Evolutionary conservation across 2,888 invertebrate genomes (phyloP).

Genomic region (Cataglyphis albicans): DNA sequence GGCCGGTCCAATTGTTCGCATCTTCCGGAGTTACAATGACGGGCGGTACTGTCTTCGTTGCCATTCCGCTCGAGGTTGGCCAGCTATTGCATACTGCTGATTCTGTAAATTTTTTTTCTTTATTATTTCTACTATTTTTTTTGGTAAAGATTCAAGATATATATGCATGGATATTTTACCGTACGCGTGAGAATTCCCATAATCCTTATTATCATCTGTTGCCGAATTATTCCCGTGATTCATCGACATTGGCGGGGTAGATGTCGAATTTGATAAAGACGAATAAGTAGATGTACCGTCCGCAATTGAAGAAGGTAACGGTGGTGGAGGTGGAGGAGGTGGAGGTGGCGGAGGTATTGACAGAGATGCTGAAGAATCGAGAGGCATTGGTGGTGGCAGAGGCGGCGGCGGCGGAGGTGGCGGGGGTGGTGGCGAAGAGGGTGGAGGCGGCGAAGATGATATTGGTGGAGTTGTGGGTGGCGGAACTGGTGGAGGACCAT

Average conservation of each 20-base stretch:
- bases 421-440: constrained; percentile 76
- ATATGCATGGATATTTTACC: constrained; percentile 57
- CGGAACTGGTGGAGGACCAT: constrained; percentile 86
- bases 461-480: constrained; percentile 79
- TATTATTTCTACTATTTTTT: background rate
- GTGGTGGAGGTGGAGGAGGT: constrained; percentile 75
- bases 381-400: constrained; percentile 77
- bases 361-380: constrained; percentile 73
- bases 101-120: constrained; percentile 63
- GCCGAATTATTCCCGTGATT: constrained; percentile 64
- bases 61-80: constrained; percentile 82
- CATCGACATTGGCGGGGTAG: constrained; percentile 67
- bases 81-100: constrained; percentile 70
- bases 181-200: constrained; percentile 65
- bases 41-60: constrained; percentile 86
- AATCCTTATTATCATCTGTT: constrained; percentile 70
- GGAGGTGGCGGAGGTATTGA: constrained; percentile 74
- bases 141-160: background rate
- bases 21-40: constrained; percentile 88
- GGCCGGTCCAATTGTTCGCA: constrained; percentile 82
- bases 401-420: constrained; percentile 79
- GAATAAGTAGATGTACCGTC: constrained; percentile 77
- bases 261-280: constrained; percentile 68
- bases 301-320: constrained; percentile 71
- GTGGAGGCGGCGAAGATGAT: constrained; percentile 79